Base-by-base conservation (phyloP, 2,113 vertebrate species). In the Sigmodon hispidus region DNA sequence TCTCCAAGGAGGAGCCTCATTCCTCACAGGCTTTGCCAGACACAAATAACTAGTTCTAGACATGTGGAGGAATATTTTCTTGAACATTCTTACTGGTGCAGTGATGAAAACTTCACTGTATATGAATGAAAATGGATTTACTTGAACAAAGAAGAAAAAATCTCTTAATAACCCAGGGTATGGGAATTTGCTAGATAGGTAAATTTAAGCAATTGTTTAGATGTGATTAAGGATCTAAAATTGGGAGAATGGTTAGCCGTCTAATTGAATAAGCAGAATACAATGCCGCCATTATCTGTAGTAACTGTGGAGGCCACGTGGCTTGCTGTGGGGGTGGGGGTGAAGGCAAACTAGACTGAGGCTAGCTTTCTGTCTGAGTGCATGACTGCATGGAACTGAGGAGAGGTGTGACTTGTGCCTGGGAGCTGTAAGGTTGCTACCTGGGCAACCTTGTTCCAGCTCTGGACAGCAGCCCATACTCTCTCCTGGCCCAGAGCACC, bases 171-270 rank as follows among this genome's bases (percentile, higher is more conserved):
- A 50, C 63, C 26, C 19, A 40, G 1, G 10, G 11, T 12, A 10
- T 81, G 55, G n/a, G 26, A 31, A 90, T 92, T 87, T 81, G 13
- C 24, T 73, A 87, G 24, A 22, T 57, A 83, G 61, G 45, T 89
- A 63, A 76, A 52, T 40, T 59, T 19, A 40, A 91, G 29, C 69
- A 52, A 80, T 16, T 21, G 48, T 75, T 70, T 61, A 31, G 61
- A 90, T 72, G 63, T 85, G 75, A 57, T 48, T 86, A 92, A 69
- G 69, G 50, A 26, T 79, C 84, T 87, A 84, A 77, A 89, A 61
- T 36, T 86, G 50, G 40, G 52, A 45, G 12, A 59, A 34, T 55
- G 8, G 75, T 81, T 76, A 72, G 34, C 31, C 17, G 24, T 48
- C 55, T 90, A 7, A 76, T n/a, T 34, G 48, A 87, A 80, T 43